Evolutionary conservation across 2,113 vertebrate genomes (phyloP).

Genomic region (Cairina moschata): DNA sequence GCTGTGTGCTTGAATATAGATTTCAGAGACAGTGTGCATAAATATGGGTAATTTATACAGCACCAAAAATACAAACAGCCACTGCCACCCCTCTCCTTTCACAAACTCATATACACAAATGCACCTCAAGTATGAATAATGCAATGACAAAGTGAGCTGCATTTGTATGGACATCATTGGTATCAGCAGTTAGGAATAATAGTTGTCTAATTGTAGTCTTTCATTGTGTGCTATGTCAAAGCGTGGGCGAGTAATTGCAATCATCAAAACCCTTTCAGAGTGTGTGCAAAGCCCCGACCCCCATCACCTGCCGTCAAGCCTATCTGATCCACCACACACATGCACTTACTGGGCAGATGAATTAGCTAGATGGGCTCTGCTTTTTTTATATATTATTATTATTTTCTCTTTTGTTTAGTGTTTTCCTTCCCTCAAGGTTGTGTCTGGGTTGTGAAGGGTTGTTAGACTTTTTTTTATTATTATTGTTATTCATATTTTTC

Average conservation of each 20-base stretch:
- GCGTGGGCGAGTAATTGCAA: constrained; percentile 70
- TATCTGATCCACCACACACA: constrained; percentile 48
- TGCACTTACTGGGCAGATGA: constrained; percentile 31
- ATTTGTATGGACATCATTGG: constrained; percentile 68
- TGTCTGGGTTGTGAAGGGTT: background rate
- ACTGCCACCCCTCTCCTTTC: background rate
- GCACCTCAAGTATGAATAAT: constrained; percentile 59
- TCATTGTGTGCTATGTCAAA: constrained; percentile 71
- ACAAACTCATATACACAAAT: constrained; percentile 14
- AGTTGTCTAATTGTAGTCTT: constrained; percentile 75
- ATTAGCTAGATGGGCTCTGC: background rate
- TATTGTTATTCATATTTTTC: background rate
- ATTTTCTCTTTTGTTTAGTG: background rate
- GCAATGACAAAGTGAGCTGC: constrained; percentile 54
- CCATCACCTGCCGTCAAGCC: constrained; percentile 61
- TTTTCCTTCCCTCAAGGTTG: constrained; percentile 24
- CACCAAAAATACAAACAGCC: constrained; percentile 38
- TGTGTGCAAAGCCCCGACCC: constrained; percentile 48
- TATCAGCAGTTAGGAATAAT: constrained; percentile 68
- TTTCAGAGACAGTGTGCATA: constrained; percentile 1
- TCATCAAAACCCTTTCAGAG: constrained; percentile 72
- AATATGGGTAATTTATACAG: constrained; percentile 31
- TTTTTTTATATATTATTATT: background rate
- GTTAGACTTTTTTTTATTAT: background rate
- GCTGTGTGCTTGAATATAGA: background rate